These are phyloP conservation scores for Carlito syrichta DNA, from an alignment of 2,113 vertebrate species.

Conservation along the genomic window DNA sequence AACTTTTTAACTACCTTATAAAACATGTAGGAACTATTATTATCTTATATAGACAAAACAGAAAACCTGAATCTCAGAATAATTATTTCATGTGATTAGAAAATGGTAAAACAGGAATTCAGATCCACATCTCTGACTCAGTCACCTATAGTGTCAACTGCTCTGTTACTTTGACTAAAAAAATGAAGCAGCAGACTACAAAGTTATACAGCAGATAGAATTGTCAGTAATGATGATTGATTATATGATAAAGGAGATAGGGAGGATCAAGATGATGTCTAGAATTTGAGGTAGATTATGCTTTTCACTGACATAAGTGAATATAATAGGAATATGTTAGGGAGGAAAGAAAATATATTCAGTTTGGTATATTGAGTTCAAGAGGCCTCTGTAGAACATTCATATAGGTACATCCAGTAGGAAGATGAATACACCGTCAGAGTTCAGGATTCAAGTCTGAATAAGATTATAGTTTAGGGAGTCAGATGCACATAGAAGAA, in stretches of 20 bases:
- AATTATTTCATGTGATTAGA: neutral
- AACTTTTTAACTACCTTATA: neutral
- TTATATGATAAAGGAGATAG: neutral
- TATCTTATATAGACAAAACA: neutral
- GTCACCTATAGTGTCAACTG: neutral
- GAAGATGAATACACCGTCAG: neutral
- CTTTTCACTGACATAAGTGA: neutral
- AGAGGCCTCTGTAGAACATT: neutral
- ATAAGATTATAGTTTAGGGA: neutral
- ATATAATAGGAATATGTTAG: neutral
- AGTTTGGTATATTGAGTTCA: neutral
- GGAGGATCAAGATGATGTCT: neutral
- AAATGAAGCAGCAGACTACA: neutral
- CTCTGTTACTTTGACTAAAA: neutral
- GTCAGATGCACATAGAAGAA: neutral
- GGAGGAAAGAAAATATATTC: neutral
- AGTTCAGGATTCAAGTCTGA: neutral
- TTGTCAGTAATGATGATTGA: neutral
- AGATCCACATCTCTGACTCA: neutral
- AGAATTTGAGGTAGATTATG: neutral
- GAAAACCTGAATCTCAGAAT: neutral
- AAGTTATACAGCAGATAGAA: neutral
- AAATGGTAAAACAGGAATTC: neutral
- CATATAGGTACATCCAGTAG: neutral
- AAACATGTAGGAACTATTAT: neutral